These are phyloP conservation scores for Apamea sordens DNA, from an alignment of 2,888 invertebrate genomes.

Conservation along the genomic window DNA sequence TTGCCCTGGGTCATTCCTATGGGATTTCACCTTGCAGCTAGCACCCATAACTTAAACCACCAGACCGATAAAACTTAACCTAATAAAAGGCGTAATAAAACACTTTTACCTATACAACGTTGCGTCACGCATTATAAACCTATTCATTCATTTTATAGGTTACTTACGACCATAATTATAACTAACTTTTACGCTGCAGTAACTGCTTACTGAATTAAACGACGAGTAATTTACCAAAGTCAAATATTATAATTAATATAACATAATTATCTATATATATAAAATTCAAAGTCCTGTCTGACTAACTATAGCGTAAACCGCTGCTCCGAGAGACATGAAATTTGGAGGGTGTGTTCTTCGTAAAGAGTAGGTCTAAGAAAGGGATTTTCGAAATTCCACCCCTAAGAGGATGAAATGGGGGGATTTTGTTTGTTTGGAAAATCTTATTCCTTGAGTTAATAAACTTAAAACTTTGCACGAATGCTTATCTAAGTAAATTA, in stretches of 20 bases:
- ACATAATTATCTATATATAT: neutral
- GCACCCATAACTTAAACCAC: conserved; percentile 48
- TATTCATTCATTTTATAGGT: conserved; percentile 55
- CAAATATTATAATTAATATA: neutral
- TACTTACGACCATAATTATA: conserved; percentile 53
- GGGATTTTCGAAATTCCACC: no score
- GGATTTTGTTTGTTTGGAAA: no score
- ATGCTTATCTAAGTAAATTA: no score
- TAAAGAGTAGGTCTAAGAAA: no score
- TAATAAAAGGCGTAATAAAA: conserved; percentile 53
- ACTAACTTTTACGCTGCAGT: conserved; percentile 20
- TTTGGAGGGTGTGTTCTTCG: no score
- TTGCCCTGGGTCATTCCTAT: conserved; percentile 1
- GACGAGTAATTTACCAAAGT: neutral
- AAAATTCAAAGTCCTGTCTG: no score
- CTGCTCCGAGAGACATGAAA: no score
- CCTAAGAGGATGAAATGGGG: no score
- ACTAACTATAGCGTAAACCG: no score
- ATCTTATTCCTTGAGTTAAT: no score
- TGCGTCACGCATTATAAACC: conserved; percentile 60
- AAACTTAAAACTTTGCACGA: no score
- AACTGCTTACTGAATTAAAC: conserved; percentile 12
- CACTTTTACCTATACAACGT: conserved; percentile 27
- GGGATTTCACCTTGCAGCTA: conserved; percentile 29
- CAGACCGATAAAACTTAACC: conserved; percentile 52